phyloP scores from a whole-genome alignment of 2,888 invertebrate genomes.

The Polymixis flavicincta region DNA sequence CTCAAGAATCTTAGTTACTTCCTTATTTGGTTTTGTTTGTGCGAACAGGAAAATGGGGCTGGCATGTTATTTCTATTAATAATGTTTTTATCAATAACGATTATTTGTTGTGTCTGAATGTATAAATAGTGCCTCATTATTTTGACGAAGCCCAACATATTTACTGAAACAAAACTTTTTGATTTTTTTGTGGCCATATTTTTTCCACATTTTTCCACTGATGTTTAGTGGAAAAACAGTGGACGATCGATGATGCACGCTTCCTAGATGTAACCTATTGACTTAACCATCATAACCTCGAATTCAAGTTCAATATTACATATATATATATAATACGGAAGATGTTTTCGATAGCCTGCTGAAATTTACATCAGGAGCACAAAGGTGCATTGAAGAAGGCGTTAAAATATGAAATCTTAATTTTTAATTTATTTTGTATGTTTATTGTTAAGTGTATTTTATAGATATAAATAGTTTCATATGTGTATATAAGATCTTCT shows the following conservation, averaged over 20 bases:
- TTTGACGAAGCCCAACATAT: neutral
- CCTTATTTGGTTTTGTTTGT: slow-evolving; percentile 20
- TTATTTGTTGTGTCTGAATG: neutral
- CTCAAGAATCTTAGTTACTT: slow-evolving; percentile 4
- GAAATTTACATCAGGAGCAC: too few relatives aligned
- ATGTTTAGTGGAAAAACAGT: too few relatives aligned
- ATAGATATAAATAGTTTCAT: too few relatives aligned
- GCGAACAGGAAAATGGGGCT: slow-evolving; percentile 35
- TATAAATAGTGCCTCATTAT: neutral
- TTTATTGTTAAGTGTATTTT: too few relatives aligned
- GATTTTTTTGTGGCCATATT: neutral
- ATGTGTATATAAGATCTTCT: too few relatives aligned
- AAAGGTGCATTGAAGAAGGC: too few relatives aligned
- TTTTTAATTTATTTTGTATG: too few relatives aligned
- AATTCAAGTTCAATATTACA: too few relatives aligned
- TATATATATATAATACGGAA: too few relatives aligned
- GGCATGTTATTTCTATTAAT: slow-evolving; percentile 23
- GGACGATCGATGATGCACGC: neutral
- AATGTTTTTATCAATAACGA: slow-evolving; percentile 2
- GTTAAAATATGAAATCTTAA: too few relatives aligned
- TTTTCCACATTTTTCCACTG: neutral
- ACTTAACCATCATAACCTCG: too few relatives aligned
- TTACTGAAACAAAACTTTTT: neutral
- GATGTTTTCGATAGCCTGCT: too few relatives aligned
- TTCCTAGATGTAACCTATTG: neutral